Conservation (phyloP, 2,113 vertebrate genomes). For the Sebastes fasciatus region DNA sequence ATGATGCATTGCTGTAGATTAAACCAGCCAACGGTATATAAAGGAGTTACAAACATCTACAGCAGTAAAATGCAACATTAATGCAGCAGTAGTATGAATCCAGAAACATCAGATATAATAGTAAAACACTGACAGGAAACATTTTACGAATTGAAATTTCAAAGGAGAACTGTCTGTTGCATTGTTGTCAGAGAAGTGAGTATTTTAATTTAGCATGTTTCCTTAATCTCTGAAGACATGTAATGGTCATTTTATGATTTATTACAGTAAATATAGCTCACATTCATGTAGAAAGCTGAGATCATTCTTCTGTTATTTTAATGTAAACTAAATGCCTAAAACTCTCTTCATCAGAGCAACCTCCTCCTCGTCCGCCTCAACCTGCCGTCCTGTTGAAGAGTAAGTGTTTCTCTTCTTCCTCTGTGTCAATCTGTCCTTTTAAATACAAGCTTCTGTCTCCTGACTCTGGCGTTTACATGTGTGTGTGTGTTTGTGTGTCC, state of each 20-base stretch:
- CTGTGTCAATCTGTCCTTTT: slow-evolving; percentile 15
- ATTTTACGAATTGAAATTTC: no score
- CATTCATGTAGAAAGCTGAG: background rate
- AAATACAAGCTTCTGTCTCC: slow-evolving; percentile 5
- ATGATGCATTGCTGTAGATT: background rate
- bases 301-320: background rate
- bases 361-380: slow-evolving; percentile 95
- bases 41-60: background rate
- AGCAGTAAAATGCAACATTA: no score
- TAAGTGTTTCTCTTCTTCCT: slow-evolving; percentile 82
- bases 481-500: background rate
- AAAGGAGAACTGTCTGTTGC: no score
- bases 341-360: slow-evolving; percentile 86
- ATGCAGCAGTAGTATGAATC: no score
- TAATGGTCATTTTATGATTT: no score
- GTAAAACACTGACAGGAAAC: no score
- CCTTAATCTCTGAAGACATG: no score
- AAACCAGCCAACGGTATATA: background rate
- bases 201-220: no score
- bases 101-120: no score
- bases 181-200: no score
- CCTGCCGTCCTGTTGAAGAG: slow-evolving; percentile 92
- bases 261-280: no score
- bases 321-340: background rate
- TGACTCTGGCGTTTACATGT: background rate